These are phyloP conservation scores for Eilema griseolum DNA, from an alignment of 2,888 invertebrate species.

Conservation along the genomic window DNA sequence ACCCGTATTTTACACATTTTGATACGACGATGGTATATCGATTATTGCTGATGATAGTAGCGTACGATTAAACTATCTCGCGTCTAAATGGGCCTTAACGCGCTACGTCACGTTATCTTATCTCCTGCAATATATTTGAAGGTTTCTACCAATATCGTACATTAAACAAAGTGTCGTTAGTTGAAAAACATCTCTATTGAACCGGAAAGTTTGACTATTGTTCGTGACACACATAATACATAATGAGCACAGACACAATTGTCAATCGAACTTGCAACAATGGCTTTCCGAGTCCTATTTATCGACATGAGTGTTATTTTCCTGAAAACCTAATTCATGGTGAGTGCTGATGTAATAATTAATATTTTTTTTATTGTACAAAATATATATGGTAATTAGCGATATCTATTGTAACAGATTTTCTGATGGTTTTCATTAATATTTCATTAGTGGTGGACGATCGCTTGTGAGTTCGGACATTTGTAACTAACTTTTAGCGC, in stretches of 20 bases:
- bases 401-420: background rate
- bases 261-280: conserved; percentile 26
- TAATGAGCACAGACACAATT: conserved; percentile 28
- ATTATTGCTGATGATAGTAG: too few species aligned
- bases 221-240: conserved; percentile 49
- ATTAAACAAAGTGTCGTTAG: conserved; percentile 21
- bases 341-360: conserved; percentile 1
- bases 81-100: background rate
- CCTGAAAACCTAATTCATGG: conserved; percentile 14
- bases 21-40: too few species aligned
- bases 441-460: background rate
- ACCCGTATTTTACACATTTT: too few species aligned
- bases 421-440: background rate
- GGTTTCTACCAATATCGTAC: conserved; percentile 17
- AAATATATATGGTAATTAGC: background rate
- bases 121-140: conserved; percentile 2
- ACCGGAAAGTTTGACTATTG: conserved; percentile 49
- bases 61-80: too few species aligned
- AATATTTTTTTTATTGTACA: background rate
- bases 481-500: too few species aligned
- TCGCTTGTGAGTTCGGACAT: background rate
- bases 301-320: conserved; percentile 13
- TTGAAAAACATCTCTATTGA: conserved; percentile 33
- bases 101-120: conserved; percentile 17
- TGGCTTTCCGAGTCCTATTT: conserved; percentile 32